phyloP scores from a whole-genome alignment of 2,888 invertebrate species.

The Neoaliturus tenellus region DNA sequence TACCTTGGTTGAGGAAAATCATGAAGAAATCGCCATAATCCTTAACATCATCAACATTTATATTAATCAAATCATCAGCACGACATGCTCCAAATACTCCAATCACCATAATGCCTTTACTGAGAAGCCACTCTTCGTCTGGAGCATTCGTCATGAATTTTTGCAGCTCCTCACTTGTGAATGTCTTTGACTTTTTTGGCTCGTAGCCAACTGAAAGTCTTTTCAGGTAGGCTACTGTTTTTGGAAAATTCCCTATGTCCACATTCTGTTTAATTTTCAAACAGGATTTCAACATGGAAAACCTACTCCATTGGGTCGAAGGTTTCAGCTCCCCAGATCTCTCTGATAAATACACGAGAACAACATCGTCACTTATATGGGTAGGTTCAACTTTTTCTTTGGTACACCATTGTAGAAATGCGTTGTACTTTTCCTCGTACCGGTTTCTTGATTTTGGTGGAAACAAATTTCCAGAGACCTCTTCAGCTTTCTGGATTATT shows the following conservation, averaged over 20 bases:
- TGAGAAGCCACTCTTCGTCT: neutral
- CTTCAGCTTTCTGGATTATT: neutral
- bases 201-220: neutral
- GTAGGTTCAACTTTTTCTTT: neutral
- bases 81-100: slow-evolving; percentile 26
- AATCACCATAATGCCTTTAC: slow-evolving; percentile 1
- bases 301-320: neutral
- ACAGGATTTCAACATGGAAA: neutral
- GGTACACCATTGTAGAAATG: neutral
- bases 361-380: slow-evolving; percentile 1
- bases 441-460: neutral
- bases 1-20: neutral
- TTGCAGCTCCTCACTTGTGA: neutral
- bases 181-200: neutral
- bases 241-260: neutral
- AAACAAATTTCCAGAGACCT: neutral
- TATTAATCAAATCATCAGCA: neutral
- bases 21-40: slow-evolving; percentile 27
- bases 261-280: neutral
- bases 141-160: neutral
- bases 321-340: neutral
- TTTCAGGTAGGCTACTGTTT: neutral
- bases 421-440: neutral
- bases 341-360: neutral
- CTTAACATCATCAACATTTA: slow-evolving; percentile 8